Base-by-base conservation (phyloP, 1,140 invertebrate genomes). In the Caenorhabditis brenneri region DNA sequence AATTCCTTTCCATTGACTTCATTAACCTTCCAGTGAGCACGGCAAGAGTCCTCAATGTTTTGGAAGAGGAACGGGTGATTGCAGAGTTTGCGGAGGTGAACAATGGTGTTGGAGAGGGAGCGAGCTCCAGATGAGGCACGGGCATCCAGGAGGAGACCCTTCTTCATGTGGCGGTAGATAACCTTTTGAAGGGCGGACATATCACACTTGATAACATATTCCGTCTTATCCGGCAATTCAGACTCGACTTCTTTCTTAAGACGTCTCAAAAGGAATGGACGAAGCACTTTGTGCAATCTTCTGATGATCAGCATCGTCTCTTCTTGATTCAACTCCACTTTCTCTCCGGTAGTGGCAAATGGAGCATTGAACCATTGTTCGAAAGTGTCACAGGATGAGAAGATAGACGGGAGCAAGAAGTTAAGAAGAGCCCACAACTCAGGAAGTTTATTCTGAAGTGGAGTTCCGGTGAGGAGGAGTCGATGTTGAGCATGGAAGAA, bases 281-380 rank as follows among this genome's bases (percentile, higher is more conserved):
- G 93, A 81, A 99, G 92, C 42, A 99, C 97, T 94, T 99, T 99
- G 91, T 99, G 97, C 87, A 99, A 92, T 94, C 97, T 97, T 87
- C 97, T 94, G 92, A 99, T 99, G 90, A 99, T 99, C 88, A 99
- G 93, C 92, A 99, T 96, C 0, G 97, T 98, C 94, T 99, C 97
- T 94, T 99, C 97, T 92, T 98, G 96, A 90, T 99, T 99, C 87
- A 99, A 90, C 91, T 99, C 97, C 33, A 99, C 96, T 94, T 97
- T 97, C 92, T 98, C 96, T 69, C 96, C 96, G 36, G 97, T 98
- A n/a, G 96, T 97, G 12, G 97, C 97, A 91, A 99, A 99, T 0
- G 97, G 97, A 48, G 97, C 97, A 92, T 99, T 99, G 91, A 99
- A 99, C 97, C 97, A 99, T 91, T 99, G 96, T 90, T 99, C 97